A percentile compares a stretch with the other conserved stretches of the same genome.
These are phyloP conservation scores for Eurytoma californica DNA, from an alignment of 2,888 invertebrate genomes.

Conservation along the genomic window DNA sequence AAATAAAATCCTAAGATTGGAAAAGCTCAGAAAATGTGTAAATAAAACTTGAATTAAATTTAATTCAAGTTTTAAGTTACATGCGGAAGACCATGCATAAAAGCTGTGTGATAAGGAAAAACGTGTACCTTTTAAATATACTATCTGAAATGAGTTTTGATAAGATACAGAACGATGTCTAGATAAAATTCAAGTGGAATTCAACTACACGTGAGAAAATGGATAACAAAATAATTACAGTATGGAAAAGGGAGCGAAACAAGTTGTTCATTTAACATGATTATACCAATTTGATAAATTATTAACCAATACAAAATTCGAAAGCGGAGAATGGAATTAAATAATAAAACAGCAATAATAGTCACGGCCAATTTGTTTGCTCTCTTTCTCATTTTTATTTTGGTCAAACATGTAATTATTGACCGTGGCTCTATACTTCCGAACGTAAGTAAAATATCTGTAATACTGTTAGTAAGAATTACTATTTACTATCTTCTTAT, in stretches of 20 bases:
- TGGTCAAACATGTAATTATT: slow-evolving; percentile 10
- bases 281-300: too few relatives aligned
- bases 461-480: too few relatives aligned
- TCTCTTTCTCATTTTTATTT: not conserved
- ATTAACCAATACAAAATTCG: too few relatives aligned
- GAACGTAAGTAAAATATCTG: slow-evolving; percentile 10
- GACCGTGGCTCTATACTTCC: slow-evolving; percentile 10
- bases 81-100: too few relatives aligned
- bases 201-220: not conserved
- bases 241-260: not conserved
- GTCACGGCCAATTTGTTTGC: not conserved
- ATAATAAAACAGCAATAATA: not conserved
- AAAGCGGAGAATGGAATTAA: not conserved
- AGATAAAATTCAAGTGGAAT: slow-evolving; percentile 11
- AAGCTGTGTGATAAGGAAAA: too few relatives aligned
- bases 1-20: too few relatives aligned
- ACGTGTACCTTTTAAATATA: too few relatives aligned
- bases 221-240: not conserved
- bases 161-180: slow-evolving; percentile 10
- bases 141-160: not conserved
- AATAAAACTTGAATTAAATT: too few relatives aligned
- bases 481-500: too few relatives aligned
- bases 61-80: too few relatives aligned
- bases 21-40: too few relatives aligned
- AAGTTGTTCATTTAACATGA: not conserved